Base-by-base conservation (phyloP, 2,797 vertebrate species). In the Synanceia verrucosa region DNA sequence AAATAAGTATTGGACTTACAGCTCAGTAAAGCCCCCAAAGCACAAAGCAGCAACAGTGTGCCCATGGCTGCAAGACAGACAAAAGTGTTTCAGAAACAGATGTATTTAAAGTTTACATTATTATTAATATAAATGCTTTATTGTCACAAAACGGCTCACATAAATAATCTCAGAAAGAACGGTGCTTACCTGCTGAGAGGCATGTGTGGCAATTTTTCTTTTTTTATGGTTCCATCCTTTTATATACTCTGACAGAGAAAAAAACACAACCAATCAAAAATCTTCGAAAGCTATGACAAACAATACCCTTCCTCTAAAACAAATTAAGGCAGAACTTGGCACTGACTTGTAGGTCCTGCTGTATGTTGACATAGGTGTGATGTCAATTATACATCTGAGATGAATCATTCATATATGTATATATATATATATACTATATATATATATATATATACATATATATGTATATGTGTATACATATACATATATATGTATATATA, bases 21-120 rank as follows among this genome's bases (percentile, higher is more conserved):
- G 61, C 48, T 71, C 36, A 90, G 61, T 39, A 86, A 52, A 68
- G 78, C 61, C 64, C 84, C 66, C 55, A 90, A 21, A 71, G 56
- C 84, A 74, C 69, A 84, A 68, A 91, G 65, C 52, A 91, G 73
- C 70, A 84, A 59, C 41, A 79, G 36, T 13, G 55, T 61, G 44
- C 78, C 75, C 93, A 94, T 93, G 70, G 66, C 91, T 93, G 76
- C 66, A 89, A 86, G 23, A 73, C n/a, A 81, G 8, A 82, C 41
- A 74, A 24, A 6, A 0, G 62, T 14, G 2, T 37, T 79, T 73
- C 26, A 76, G 23, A 65, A 21, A 33, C 6, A 41, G 9, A 50
- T 69, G 7, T 7, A 24, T 65, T 55, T 12, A 2, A 31, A 46
- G 31, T 41, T 28, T 13, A 57, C 7, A 47, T 68, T 37, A 48